Conservation (phyloP, 2,113 vertebrate species). For the Parus major region DNA sequence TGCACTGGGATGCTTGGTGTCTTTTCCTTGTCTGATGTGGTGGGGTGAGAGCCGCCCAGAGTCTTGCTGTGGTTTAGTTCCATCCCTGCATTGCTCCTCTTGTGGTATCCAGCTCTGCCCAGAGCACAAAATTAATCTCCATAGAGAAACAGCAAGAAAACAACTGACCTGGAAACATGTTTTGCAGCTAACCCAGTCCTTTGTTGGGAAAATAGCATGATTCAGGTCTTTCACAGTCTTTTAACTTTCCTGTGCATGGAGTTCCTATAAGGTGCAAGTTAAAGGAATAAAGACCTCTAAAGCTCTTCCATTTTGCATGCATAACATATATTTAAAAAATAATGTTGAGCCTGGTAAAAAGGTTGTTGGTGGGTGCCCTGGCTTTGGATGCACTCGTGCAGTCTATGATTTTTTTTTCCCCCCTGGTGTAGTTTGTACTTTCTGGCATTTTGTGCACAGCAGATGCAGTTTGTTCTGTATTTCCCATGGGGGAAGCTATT, state of each 20-base stretch:
- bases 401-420: not conserved
- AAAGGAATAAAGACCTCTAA: not conserved
- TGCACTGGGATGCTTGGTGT: too few species aligned
- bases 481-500: not conserved
- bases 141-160: not conserved
- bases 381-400: rapidly evolving
- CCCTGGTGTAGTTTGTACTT: rapidly evolving
- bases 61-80: not conserved
- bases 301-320: not conserved
- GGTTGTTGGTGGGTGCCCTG: not conserved
- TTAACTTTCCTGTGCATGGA: not conserved
- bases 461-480: not conserved
- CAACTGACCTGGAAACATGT: not conserved
- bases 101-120: not conserved
- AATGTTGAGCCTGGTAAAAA: not conserved
- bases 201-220: not conserved
- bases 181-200: not conserved
- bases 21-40: not conserved
- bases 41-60: not conserved
- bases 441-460: not conserved
- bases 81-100: rapidly evolving
- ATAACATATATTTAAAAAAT: not conserved
- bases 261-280: not conserved
- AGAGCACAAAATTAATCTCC: not conserved
- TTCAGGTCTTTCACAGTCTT: not conserved